Evolutionary conservation across 1,140 invertebrate genomes (phyloP), one percentile per base, ranked within the genome.

Genomic region (Drosophila sechellia): DNA sequence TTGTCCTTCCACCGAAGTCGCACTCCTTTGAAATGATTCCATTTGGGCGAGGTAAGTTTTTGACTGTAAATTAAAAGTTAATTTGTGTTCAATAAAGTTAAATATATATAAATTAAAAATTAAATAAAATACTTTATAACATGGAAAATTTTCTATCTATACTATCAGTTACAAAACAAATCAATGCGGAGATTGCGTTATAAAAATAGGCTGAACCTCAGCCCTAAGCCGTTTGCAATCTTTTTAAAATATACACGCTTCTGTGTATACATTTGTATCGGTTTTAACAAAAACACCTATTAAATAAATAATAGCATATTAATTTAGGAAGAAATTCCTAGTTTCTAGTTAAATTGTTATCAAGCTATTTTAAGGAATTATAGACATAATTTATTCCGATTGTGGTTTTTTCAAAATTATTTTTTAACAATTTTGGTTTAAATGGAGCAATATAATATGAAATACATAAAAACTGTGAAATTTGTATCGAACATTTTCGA

Each of bases 1-100:
- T 99, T 99, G 93, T 99, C 98, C 92, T 99, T 99, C 96, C 98
- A 98, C 81, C 97, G 95, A 56, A 99, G 93, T 84, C 98, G 96
- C 77, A 99, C 96, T 56, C 99, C 99, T 94, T 99, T 98, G 94
- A 99, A 99, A 87, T 97, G 95, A 94, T 99, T 99, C 99, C 99
- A 99, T 95, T 99, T 99, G 71, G 99, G 99, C 74, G 99, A 99
- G 56, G 98, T 99, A 91, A 99, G 93, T 93, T 98, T 99, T 94
- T 98, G 98, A 95, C 98, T 98, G 53, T 1, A 83, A 86, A 93
- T 83, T 95, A 95, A 91, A 93, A 92, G 93, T 4, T 4, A 45
- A 20, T 8, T 45, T 45, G 8, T 17, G 20, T 22, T 22, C 20
- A 22, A 17, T 5, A 5, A 15, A 15, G n/a, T 17, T 17, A 42